Evolutionary conservation across 2,113 vertebrate species (phyloP).

Genomic region (Dipodomys spectabilis): DNA sequence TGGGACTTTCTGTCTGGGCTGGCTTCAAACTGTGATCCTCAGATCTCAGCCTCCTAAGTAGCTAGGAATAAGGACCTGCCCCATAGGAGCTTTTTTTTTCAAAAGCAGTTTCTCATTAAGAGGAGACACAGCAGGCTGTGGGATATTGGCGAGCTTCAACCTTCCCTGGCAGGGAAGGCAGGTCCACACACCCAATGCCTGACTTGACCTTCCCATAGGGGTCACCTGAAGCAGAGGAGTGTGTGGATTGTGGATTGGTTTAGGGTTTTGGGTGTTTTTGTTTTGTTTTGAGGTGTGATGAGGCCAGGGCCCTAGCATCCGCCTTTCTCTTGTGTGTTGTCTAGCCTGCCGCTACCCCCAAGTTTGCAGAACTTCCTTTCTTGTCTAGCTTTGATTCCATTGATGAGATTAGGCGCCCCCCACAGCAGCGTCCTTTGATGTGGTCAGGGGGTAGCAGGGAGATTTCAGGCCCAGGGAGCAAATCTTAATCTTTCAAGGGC

Average conservation of each 20-base stretch:
- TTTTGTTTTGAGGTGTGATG: neutral
- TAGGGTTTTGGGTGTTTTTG: no score
- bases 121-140: neutral
- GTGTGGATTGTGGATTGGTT: neutral
- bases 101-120: neutral
- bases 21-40: no score
- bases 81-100: neutral
- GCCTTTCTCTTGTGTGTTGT: neutral
- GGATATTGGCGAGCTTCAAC: neutral
- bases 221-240: conserved; percentile 17
- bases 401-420: conserved; percentile 77
- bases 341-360: neutral
- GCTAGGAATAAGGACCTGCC: no score
- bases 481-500: conserved; percentile 77
- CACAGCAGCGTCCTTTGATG: conserved; percentile 73
- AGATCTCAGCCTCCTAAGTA: no score
- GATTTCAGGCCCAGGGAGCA: conserved; percentile 68
- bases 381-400: conserved; percentile 76
- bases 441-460: conserved; percentile 67
- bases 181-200: neutral
- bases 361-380: conserved; percentile 70
- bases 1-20: no score
- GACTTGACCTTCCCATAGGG: neutral
- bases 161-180: neutral
- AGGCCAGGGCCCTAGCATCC: neutral